Base-by-base conservation (phyloP, 2,888 invertebrate genomes). In the Augochlorella aurata region DNA sequence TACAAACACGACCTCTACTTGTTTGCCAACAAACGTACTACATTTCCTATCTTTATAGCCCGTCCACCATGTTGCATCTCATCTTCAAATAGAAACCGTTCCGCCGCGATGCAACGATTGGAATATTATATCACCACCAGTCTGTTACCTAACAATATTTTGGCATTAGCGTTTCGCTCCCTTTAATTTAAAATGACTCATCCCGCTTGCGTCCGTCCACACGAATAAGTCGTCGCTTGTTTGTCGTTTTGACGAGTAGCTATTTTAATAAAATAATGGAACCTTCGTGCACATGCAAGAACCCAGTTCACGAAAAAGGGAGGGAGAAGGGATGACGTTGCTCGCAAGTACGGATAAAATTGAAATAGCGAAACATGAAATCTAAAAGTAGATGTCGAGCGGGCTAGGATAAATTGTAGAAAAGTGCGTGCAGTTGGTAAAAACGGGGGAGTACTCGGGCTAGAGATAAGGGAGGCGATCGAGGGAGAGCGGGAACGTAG, bases 31-130 rank as follows among this genome's bases (percentile, higher is more conserved):
- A 87, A 85, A 87, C 85, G 82, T 79, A 70, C 82, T 82, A 75
- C 84, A 85, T 83, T 82, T 87, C 85, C 86, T 88, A 87, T 85
- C 86, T 89, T 90, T 88, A 88, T 86, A 87, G 77, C 86, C 81
- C 88, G 75, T 83, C 84, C 85, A 81, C 84, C 86, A 81, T 83
- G 83, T 86, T 85, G 89, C 87, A 82, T 82, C 88, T 87, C 84
- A 73, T 88, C 88, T 88, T 87, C 88, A 88, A 88, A 88, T 88
- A 88, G 88, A 88, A 87, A 81, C 83, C 47, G 65, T 78, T 82
- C 80, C 78, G 74, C 84, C 79, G 29, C 66, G 58, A 79, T 75
- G 70, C 71, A 75, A 70, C 76, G 63, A 79, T 78, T 67, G 45
- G 72, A 63, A 83, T 76, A 83, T 83, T 83, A 83, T 83, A 83